Percentiles rank a stretch among this genome's conserved stretches.
Conservation (phyloP, 2,113 vertebrate species). For the Uropsilus gracilis region DNA sequence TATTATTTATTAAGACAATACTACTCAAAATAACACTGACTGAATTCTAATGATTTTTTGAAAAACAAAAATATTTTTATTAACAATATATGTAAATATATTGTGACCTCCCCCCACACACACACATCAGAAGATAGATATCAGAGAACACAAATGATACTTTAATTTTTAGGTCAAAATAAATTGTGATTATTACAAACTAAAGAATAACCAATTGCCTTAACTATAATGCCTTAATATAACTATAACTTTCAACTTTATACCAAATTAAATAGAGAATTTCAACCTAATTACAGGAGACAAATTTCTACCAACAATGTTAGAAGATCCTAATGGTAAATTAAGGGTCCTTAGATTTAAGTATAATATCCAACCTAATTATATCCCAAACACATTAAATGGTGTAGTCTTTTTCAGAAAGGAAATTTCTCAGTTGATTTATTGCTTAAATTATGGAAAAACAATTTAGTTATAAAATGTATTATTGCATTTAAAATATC, state of each 20-base stretch:
- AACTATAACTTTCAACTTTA: conserved; percentile 75
- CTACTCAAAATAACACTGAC: not conserved
- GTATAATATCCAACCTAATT: conserved; percentile 71
- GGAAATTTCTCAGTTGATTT: conserved; percentile 66
- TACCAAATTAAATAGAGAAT: conserved; percentile 78
- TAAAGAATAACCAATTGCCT: conserved; percentile 80
- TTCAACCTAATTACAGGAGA: conserved; percentile 76
- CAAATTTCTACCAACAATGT: conserved; percentile 57
- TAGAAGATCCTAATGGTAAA: conserved; percentile 79
- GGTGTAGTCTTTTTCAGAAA: conserved; percentile 53
- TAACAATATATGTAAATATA: conserved; percentile 66
- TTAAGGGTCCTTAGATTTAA: conserved; percentile 77
- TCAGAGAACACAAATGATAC: not conserved
- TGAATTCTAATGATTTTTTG: not conserved
- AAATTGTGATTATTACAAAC: conserved; percentile 83
- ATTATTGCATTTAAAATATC: conserved; percentile 49
- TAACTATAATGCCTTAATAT: no score
- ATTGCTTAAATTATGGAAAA: conserved; percentile 71
- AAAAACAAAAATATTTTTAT: conserved; percentile 33
- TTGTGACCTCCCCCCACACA: not conserved
- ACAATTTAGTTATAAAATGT: conserved; percentile 45
- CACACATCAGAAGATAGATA: not conserved
- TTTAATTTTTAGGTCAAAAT: conserved; percentile 76
- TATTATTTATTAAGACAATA: not conserved
- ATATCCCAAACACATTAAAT: conserved; percentile 71